Evolutionary conservation across 1,140 invertebrate species (phyloP), one percentile per base, ranked within the genome.

Genomic region (Odontomachus brunneus): DNA sequence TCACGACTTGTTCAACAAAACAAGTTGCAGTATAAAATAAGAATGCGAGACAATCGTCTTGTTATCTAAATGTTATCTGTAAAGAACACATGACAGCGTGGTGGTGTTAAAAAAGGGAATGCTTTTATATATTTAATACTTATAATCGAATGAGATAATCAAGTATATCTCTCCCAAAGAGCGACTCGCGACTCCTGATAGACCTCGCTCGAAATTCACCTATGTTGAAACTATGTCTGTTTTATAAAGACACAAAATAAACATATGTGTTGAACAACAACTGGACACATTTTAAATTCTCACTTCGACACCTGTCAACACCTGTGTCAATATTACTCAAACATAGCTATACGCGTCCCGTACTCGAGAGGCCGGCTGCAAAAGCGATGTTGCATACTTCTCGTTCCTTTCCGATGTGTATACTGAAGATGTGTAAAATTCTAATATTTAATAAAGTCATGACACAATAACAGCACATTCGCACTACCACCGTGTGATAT

Each of bases 271-370:
- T 24, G n/a, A 24, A 65, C 44, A 26, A 17, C 51, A n/a, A 63
- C n/a, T 53, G 17, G 33, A 76, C 62, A 26, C 15, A 66, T 66
- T 76, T 76, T 66, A 38, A 15, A 44, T 53, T 1, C 53, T 51
- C 3, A 33, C 71, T 80, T 80, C 7, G 7, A 57, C 65, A 80
- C 33, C 53, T 80, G 75, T 71, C 7, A 3, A 57, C 65, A 80
- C 49, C 53, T 80, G 75, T 71, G 53, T 80, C 75, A 80, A 80
- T 48, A 80, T 57, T 3, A 14, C 17, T 15, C n/a, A 57, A 44
- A 78, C 29, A 24, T 78, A 78, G n/a, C 49, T 51, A 29, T 2
- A 22, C 2, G 17, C 38, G 55, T 22, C 33, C 24, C 29, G 29
- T 14, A 7, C 3, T 69, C 24, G 14, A 17, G 1, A 26, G 24